phyloP scores from a whole-genome alignment of 2,113 vertebrate species.

The Sebastes fasciatus region DNA sequence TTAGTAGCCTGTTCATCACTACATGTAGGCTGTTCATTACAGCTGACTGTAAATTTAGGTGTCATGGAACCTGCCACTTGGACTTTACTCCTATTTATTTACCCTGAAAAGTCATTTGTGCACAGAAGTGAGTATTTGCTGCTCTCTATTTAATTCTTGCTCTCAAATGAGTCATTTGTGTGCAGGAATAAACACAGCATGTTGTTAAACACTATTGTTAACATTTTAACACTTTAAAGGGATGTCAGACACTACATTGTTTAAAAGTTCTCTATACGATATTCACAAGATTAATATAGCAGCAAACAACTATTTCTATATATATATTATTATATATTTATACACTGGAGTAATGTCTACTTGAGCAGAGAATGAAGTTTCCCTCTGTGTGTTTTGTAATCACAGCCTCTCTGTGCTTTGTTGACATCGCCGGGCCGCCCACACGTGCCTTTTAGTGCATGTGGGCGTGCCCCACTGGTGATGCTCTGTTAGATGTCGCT shows the following conservation, averaged over 20 bases:
- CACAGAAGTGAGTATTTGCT: neutral
- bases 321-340: neutral
- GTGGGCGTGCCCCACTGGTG: too few relatives aligned
- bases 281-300: neutral
- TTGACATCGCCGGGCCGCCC: too few relatives aligned
- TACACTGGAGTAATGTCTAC: neutral
- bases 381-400: neutral
- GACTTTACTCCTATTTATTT: neutral
- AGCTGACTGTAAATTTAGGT: neutral
- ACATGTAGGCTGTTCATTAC: neutral
- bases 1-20: neutral
- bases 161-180: neutral
- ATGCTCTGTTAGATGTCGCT: neutral
- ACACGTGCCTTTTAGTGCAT: too few relatives aligned
- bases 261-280: neutral
- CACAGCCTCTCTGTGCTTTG: neutral
- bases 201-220: neutral
- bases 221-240: neutral
- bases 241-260: neutral
- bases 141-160: neutral
- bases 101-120: neutral
- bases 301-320: neutral
- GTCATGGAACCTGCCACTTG: neutral
- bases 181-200: neutral
- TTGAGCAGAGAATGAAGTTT: neutral